Conservation (phyloP, 2,888 invertebrate genomes). For the Priocnemis perturbator region DNA sequence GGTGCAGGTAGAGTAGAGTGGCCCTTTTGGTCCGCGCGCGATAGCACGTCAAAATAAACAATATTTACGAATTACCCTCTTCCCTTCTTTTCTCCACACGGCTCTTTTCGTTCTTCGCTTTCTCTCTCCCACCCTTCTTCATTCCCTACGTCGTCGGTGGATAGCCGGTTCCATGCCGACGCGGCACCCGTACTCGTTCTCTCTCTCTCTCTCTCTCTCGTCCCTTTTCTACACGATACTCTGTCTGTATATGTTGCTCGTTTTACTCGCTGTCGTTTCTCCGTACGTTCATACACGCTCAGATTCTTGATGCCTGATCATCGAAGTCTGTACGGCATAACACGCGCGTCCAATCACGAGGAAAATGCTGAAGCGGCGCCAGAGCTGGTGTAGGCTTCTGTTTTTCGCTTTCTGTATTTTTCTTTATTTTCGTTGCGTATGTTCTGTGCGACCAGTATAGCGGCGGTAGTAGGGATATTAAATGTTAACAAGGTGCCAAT, state of each 20-base stretch:
- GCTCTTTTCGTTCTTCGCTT: not conserved
- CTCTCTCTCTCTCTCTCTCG: not conserved
- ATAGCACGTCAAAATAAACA: constrained; percentile 59
- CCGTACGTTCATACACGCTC: not conserved
- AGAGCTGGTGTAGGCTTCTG: too few species aligned
- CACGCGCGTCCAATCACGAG: too few species aligned
- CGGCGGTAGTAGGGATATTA: too few species aligned
- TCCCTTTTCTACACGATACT: not conserved
- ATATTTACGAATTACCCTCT: constrained; percentile 60
- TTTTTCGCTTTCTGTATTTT: too few species aligned
- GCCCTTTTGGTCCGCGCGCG: constrained; percentile 19
- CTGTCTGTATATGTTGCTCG: too few species aligned
- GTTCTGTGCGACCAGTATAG: too few species aligned
- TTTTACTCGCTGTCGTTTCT: constrained; percentile 3
- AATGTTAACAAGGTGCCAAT: too few species aligned
- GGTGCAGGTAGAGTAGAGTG: not conserved
- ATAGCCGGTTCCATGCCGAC: constrained; percentile 5
- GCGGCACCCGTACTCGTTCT: not conserved
- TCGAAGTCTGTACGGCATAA: too few species aligned
- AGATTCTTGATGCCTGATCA: too few species aligned
- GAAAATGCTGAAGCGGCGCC: too few species aligned
- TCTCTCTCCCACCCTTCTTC: constrained; percentile 1
- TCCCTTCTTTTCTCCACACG: constrained; percentile 7
- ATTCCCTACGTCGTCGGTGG: not conserved
- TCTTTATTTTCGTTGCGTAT: too few species aligned